These are phyloP conservation scores for Protophormia terraenovae DNA, from an alignment of 2,888 invertebrate species.

Conservation along the genomic window DNA sequence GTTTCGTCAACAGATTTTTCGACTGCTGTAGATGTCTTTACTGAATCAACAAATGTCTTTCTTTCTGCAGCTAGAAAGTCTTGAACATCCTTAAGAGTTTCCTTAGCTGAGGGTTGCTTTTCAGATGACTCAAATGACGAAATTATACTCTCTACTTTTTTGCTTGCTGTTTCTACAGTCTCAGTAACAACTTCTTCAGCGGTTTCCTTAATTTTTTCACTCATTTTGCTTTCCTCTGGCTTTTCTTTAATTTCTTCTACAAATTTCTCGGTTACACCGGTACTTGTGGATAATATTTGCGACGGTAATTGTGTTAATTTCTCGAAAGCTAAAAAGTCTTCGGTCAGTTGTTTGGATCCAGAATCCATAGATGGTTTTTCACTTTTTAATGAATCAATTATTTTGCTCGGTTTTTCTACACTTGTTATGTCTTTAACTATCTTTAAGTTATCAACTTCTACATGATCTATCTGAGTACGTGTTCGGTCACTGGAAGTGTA, in stretches of 20 bases:
- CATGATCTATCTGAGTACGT: slow-evolving; percentile 15
- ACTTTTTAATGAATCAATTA: slow-evolving; percentile 51
- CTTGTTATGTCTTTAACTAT: slow-evolving; percentile 72
- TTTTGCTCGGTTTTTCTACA: slow-evolving; percentile 70
- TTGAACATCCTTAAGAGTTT: slow-evolving; percentile 5
- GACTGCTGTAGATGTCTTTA: background rate
- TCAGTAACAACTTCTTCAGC: slow-evolving; percentile 69
- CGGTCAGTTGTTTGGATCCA: slow-evolving; percentile 76
- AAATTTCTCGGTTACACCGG: slow-evolving; percentile 72
- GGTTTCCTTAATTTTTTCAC: slow-evolving; percentile 59
- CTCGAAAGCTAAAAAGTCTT: slow-evolving; percentile 77
- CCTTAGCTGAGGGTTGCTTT: background rate
- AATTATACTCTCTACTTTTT: slow-evolving; percentile 75
- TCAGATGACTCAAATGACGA: slow-evolving; percentile 72
- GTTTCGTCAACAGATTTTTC: background rate
- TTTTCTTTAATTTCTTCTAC: slow-evolving; percentile 75
- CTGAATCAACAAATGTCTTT: background rate
- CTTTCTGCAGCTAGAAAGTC: slow-evolving; percentile 19
- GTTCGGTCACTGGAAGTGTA: slow-evolving; percentile 59
- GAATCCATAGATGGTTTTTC: slow-evolving; percentile 65
- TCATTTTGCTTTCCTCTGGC: slow-evolving; percentile 32
- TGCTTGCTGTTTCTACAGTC: slow-evolving; percentile 68
- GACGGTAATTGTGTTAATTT: slow-evolving; percentile 74
- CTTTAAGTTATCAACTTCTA: slow-evolving; percentile 71
- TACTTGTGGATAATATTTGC: slow-evolving; percentile 56